These are phyloP conservation scores for Aegotheles bennettii DNA, from an alignment of 2,113 vertebrate genomes.

Conservation along the genomic window DNA sequence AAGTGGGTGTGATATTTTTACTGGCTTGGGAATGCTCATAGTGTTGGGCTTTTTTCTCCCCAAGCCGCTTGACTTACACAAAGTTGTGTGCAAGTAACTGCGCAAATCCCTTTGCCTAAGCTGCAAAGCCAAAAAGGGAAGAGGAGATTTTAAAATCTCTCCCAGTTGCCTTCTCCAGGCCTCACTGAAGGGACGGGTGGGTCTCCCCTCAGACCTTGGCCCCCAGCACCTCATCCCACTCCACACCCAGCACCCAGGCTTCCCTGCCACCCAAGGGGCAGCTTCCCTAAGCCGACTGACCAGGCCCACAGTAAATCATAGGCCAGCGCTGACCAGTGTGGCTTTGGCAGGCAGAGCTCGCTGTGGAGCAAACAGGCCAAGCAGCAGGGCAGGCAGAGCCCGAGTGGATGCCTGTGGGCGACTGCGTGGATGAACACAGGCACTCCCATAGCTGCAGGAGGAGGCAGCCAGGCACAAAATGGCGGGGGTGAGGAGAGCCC, in stretches of 20 bases:
- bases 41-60: background rate
- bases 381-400: no score
- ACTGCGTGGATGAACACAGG: accelerated
- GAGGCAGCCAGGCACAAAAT: background rate
- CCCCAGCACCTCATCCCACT: background rate
- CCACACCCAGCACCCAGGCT: no score
- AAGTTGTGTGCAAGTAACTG: accelerated
- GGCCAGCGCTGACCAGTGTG: accelerated
- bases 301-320: accelerated
- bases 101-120: background rate
- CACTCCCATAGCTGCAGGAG: background rate
- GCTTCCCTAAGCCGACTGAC: background rate
- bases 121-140: background rate
- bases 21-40: background rate
- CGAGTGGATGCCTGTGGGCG: accelerated
- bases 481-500: background rate
- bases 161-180: accelerated
- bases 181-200: background rate
- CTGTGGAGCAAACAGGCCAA: background rate
- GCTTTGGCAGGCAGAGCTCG: background rate
- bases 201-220: background rate
- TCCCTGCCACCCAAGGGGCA: accelerated
- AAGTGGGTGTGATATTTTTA: background rate
- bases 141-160: background rate
- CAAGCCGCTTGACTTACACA: accelerated